A percentile compares a stretch with the other conserved stretches of the same genome.
Evolutionary conservation across 2,113 vertebrate genomes (phyloP).

Genomic region (Motacilla alba): DNA sequence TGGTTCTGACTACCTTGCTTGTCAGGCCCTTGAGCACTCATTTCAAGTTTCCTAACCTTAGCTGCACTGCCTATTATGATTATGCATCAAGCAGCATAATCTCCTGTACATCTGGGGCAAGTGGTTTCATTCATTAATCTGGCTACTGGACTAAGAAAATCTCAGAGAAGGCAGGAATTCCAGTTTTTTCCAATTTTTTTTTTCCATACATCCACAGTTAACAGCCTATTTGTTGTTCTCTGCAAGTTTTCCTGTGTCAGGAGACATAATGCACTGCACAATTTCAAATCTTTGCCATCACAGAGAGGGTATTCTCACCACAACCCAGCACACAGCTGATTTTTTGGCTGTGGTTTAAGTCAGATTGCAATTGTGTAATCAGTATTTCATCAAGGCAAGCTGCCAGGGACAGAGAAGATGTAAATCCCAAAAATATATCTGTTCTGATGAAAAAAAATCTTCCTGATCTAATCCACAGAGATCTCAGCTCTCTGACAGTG

Average conservation of each 20-base stretch:
- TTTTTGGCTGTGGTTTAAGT: neutral
- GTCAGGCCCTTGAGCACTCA: neutral
- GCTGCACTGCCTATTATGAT: neutral
- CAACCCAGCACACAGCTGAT: neutral
- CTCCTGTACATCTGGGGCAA: neutral
- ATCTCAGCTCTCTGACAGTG: neutral
- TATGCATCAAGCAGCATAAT: neutral
- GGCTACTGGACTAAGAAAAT: neutral
- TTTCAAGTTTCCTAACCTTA: neutral
- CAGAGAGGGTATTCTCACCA: neutral
- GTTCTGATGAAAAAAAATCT: neutral
- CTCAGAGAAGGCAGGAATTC: neutral
- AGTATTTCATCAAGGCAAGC: conserved; percentile 16
- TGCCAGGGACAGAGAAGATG: neutral
- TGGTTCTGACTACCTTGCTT: neutral
- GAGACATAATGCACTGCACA: neutral
- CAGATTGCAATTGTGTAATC: conserved; percentile 20
- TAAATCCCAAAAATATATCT: conserved; percentile 22
- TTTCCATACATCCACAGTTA: neutral
- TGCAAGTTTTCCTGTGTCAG: neutral
- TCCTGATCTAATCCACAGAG: neutral
- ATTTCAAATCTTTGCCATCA: neutral
- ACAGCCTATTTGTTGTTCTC: neutral
- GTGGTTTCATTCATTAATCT: neutral
- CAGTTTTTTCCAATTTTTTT: neutral